Evolutionary conservation across 2,888 invertebrate genomes (phyloP).

Genomic region (Agonum fuliginosum): DNA sequence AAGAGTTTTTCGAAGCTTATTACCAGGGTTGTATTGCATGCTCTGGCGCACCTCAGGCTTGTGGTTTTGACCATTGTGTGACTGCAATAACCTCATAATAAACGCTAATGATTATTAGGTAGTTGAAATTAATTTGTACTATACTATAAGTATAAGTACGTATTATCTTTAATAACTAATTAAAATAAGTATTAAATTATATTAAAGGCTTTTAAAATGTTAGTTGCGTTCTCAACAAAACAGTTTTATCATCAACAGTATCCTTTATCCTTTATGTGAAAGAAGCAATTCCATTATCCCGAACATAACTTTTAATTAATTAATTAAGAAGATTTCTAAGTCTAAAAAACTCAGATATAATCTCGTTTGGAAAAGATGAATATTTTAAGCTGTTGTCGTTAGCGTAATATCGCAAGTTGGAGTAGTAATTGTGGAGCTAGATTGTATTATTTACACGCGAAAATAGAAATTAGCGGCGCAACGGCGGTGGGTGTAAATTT

Average conservation of each 20-base stretch:
- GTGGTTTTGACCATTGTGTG: no score
- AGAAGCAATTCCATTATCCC: conserved; percentile 1
- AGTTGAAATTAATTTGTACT: no score
- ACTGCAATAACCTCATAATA: no score
- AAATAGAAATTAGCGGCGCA: conserved; percentile 24
- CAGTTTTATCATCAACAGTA: conserved; percentile 18
- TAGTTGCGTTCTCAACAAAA: no score
- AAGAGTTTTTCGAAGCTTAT: no score
- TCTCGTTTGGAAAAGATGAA: conserved; percentile 11
- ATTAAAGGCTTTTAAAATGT: no score
- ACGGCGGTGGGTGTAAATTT: conserved; percentile 28
- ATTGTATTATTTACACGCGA: conserved; percentile 35
- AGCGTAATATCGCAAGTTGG: background rate
- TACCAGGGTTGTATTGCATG: no score
- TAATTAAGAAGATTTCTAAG: conserved; percentile 19
- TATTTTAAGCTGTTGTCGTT: background rate
- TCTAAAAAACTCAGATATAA: background rate
- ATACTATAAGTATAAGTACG: no score
- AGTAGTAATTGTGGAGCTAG: conserved; percentile 18
- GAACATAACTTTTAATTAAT: conserved; percentile 43
- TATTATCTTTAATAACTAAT: no score
- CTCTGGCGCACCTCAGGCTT: no score
- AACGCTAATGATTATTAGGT: no score
- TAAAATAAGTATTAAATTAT: no score
- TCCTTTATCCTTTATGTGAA: conserved; percentile 1